These are phyloP conservation scores for Albula glossodonta DNA, from an alignment of 2,113 vertebrate genomes.

Conservation along the genomic window DNA sequence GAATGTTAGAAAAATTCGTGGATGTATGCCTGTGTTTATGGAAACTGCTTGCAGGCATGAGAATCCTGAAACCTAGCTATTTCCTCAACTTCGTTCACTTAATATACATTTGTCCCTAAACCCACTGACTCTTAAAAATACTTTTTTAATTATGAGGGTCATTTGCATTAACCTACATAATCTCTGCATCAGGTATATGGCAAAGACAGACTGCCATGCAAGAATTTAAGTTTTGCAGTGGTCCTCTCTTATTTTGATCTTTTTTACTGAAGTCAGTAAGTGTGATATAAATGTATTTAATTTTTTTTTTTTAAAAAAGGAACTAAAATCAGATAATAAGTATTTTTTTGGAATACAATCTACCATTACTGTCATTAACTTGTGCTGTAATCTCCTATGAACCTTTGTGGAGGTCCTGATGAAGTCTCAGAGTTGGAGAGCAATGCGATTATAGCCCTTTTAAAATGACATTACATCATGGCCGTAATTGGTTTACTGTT, in stretches of 20 bases:
- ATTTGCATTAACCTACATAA: not conserved
- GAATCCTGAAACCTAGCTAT: not conserved
- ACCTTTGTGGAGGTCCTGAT: constrained; percentile 79
- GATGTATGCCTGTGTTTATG: no score
- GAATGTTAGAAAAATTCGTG: no score
- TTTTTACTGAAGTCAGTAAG: constrained; percentile 8
- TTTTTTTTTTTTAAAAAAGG: constrained; percentile 53
- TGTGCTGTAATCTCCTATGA: constrained; percentile 75
- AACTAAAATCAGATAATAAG: constrained; percentile 14
- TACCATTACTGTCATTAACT: constrained; percentile 77
- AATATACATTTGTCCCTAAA: not conserved
- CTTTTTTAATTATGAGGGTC: constrained; percentile 10
- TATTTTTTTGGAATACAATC: constrained; percentile 59
- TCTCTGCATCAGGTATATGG: not conserved
- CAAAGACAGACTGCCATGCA: not conserved
- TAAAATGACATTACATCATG: constrained; percentile 83
- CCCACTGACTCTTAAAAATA: constrained; percentile 1
- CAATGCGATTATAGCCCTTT: constrained; percentile 81
- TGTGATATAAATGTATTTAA: constrained; percentile 46
- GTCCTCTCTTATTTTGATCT: not conserved
- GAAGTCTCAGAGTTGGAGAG: constrained; percentile 74
- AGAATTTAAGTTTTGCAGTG: not conserved
- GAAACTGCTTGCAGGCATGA: not conserved
- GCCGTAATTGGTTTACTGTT: constrained; percentile 84
- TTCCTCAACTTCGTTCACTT: not conserved